Evolutionary conservation across 1,140 invertebrate species (phyloP).

Genomic region (Maconellicoccus hirsutus): DNA sequence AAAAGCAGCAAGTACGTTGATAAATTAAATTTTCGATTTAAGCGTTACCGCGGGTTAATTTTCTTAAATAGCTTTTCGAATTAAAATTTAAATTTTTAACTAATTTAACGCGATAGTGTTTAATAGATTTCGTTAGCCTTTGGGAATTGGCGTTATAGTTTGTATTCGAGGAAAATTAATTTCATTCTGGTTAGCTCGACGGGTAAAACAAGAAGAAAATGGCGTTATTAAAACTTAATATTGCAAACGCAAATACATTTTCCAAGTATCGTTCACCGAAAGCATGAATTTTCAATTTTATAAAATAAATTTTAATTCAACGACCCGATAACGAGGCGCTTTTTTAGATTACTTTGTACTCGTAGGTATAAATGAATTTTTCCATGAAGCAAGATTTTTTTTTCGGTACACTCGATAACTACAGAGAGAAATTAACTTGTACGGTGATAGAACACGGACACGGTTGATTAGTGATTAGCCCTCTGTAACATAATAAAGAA

Average conservation of each 20-base stretch:
- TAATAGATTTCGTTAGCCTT: background rate
- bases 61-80: background rate
- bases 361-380: too few relatives aligned
- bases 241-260: background rate
- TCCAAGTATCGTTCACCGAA: background rate
- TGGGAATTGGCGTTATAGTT: slow-evolving; percentile 3
- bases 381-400: too few relatives aligned
- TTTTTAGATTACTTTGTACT: too few relatives aligned
- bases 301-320: background rate
- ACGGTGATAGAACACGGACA: slow-evolving; percentile 13
- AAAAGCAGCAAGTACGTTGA: too few relatives aligned
- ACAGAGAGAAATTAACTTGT: background rate
- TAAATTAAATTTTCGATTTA: background rate
- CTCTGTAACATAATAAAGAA: slow-evolving; percentile 18
- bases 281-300: background rate
- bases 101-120: slow-evolving; percentile 5
- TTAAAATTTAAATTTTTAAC: slow-evolving; percentile 6
- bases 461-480: slow-evolving; percentile 11
- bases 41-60: background rate
- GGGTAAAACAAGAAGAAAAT: background rate
- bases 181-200: background rate
- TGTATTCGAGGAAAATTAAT: background rate
- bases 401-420: background rate
- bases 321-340: background rate
- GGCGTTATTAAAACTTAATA: background rate